Base-by-base conservation (phyloP, 2,113 vertebrate species). In the Pipra filicauda region DNA sequence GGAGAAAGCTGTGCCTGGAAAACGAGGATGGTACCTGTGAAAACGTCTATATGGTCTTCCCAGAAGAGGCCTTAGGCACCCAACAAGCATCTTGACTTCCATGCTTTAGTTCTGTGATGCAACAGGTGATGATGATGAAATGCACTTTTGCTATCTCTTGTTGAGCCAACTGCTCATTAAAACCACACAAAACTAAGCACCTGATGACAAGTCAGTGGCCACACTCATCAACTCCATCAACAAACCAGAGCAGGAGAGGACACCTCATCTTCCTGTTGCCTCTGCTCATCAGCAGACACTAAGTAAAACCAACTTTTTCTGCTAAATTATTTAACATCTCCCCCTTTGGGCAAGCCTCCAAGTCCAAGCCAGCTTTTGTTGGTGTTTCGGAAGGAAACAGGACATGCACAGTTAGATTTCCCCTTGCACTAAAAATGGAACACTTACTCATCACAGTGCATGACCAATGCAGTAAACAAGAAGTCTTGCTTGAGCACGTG, bases 1-100 rank as follows among this genome's bases (percentile, higher is more conserved):
- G 83, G 84, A 85, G 74, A 77, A 77, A 83, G 89, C 81, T 77
- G 84, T 65, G 91, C 74, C 70, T 89, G 85, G 80, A 91, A 65
- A 96, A 92, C 0, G 2, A 89, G 82, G 84, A 59, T 35, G 9
- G 48, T 7, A 91, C 83, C 88, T 91, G 73, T 33, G 71, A 82
- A 87, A 78, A 81, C 15, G 33, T 30, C 85, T 91, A 43, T 14
- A 31, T 39, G 35, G 75, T 84, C 74, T 88, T 93, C 85, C 88
- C 77, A 95, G 87, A 72, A 48, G 86, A 70, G 69, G 74, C 91
- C 91, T 70, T 18, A 67, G 35, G 74, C 43, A 72, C 48, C 61
- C 65, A 28, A 21, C 0, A 24, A 66, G 81, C 87, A 76, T 51
- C 85, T 78, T 70, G 16, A 57, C 49, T 84, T 61, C 43, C 44